Evolutionary conservation across 2,797 vertebrate species (phyloP), one percentile per base, ranked within the genome.

Genomic region (Karalla daura): DNA sequence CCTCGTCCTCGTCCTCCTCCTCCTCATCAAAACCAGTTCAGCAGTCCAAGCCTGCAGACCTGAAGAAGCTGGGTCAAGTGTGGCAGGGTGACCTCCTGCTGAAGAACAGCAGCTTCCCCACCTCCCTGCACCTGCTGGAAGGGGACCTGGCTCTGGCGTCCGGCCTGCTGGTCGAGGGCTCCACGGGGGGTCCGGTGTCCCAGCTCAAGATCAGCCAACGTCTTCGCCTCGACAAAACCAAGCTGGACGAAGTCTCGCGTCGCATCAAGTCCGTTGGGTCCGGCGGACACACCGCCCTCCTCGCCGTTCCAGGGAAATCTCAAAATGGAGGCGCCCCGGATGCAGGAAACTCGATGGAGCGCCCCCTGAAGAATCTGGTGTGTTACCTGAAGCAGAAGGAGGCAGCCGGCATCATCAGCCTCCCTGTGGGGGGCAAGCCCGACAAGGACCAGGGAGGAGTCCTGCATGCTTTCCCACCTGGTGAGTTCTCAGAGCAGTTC

Each of bases 381-480:
- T 97, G 96, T 66, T 99, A 99, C 79, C 93, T 99, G 92, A 98
- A 97, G 93, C 98, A 99, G 96, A 99, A 99, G 93, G 97, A 99
- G 91, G 98, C 98, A 0, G 98, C 98, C 1, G 98, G 98, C 60
- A 98, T 99, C 82, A 97, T 99, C 94, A 98, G 96, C 91, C 96
- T 99, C 69, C 96, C 98, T 0, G 96, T 96, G n/a, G 96, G 96
- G 79, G 95, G 96, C 55, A 87, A 92, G 80, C 95, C 96, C 82
- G 96, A 98, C 94, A 99, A 98, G 90, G 97, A 99, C 88, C 94
- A 96, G 89, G 94, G 93, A 59, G 98, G 98, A 83, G 97, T 99
- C 59, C 96, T 99, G 86, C 98, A 99, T 46, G 97, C 96, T 76
- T 99, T 99, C 64, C 98, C 98, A 0, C 98, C 98, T 5, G 99